These are phyloP conservation scores for Corbicula japonica DNA, from an alignment of 2,888 invertebrate genomes.

Conservation along the genomic window DNA sequence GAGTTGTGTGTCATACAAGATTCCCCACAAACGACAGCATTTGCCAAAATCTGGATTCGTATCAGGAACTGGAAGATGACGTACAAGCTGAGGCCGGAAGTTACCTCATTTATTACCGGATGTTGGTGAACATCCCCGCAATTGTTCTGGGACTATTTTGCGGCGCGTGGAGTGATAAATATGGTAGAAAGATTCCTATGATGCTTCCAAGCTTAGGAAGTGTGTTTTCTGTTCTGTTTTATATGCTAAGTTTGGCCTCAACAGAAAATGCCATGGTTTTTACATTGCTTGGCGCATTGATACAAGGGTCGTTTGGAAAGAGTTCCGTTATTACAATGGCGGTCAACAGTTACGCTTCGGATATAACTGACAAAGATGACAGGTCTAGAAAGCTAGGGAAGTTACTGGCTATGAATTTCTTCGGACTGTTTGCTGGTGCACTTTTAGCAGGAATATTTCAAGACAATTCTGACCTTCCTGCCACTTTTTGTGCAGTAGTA, in stretches of 20 bases:
- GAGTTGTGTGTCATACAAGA: conserved; percentile 78
- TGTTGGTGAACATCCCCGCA: conserved; percentile 85
- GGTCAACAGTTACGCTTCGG: conserved; percentile 85
- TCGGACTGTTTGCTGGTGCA: conserved; percentile 84
- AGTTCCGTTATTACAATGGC: conserved; percentile 86
- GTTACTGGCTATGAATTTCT: conserved; percentile 85
- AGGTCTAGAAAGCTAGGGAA: conserved; percentile 83
- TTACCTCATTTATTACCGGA: conserved; percentile 83
- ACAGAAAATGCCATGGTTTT: conserved; percentile 71
- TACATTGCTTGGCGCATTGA: conserved; percentile 80
- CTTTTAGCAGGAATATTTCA: conserved; percentile 82
- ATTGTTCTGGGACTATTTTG: conserved; percentile 85
- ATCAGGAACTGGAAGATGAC: conserved; percentile 73
- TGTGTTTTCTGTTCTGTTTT: conserved; percentile 82
- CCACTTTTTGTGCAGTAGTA: conserved; percentile 79
- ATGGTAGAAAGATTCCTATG: conserved; percentile 85
- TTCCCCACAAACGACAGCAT: conserved; percentile 67
- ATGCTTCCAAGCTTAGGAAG: conserved; percentile 84
- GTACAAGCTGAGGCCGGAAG: conserved; percentile 80
- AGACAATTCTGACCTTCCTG: conserved; percentile 74
- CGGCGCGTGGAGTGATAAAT: conserved; percentile 85
- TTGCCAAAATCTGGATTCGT: conserved; percentile 65
- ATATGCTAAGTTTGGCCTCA: conserved; percentile 76
- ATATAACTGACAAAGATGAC: conserved; percentile 80
- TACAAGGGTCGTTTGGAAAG: conserved; percentile 85